Base-by-base conservation (phyloP, 1,140 invertebrate species). In the Pomacea maculata region DNA sequence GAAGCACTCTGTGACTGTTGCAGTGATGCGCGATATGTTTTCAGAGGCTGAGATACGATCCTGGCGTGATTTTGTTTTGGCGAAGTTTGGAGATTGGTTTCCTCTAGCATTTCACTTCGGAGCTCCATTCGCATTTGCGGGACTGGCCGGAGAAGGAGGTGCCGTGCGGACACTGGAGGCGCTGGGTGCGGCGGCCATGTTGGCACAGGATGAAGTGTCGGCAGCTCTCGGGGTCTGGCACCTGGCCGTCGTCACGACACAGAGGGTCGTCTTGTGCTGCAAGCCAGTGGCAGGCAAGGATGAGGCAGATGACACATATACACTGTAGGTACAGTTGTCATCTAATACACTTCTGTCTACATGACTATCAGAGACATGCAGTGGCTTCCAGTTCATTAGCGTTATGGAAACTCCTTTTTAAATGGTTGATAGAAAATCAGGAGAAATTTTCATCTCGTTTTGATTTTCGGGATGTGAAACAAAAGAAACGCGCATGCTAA, bases 121-220 rank as follows among this genome's bases (percentile, higher is more conserved):
- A 73, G n/a, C 79, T 67, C 85, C 85, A 86, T 64, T 86, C 85
- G 75, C 85, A 86, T 57, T 83, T 61, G 14, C 72, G 74, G 7
- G 63, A 82, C 9, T 70, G 14, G 21, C 68, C 68, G 34, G 85
- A 85, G 75, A 84, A 86, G 71, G 82, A 80, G 4, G 85, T 86
- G n/a, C 85, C 85, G 34, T 81, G 79, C 2, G 85, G 82, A 75
- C 85, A 86, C 74, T 84, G 81, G 63, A 85, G 71, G 25, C 84
- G 61, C 67, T 85, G 84, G 34, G 79, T 78, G 52, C 79, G 77
- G 9, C 81, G 83, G 15, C 85, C 85, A 67, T 85, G 78, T n/a
- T 85, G 83, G 57, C 85, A 86, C 68, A 82, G 81, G 78, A 85
- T 82, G 79, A 86, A 86, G 75, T 86, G 84, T 15, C 57, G 73